Evolutionary conservation across 2,113 vertebrate genomes (phyloP).

Genomic region (Pelvicachromis taeniatus): DNA sequence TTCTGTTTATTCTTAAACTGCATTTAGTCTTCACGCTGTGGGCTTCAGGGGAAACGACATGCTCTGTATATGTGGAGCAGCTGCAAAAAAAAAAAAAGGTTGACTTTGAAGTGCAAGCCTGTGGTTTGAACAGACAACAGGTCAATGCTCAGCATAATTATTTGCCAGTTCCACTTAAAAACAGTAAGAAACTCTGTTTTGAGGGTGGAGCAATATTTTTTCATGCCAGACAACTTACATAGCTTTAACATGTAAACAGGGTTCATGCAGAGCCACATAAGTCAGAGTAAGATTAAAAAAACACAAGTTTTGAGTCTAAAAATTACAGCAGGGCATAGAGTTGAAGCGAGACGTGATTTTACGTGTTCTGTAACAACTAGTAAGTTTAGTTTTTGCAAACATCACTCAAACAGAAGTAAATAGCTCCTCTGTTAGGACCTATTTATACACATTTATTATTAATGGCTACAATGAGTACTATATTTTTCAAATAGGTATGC

Average conservation of each 20-base stretch:
- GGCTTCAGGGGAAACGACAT: neutral
- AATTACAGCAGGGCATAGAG: neutral
- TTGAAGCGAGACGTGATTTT: neutral
- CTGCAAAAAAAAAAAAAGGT: neutral
- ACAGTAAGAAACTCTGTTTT: neutral
- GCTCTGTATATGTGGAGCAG: neutral
- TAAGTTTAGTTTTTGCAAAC: neutral
- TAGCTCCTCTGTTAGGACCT: neutral
- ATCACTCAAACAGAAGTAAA: neutral
- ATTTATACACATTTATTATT: neutral
- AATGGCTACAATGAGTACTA: neutral
- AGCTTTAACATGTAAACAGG: neutral
- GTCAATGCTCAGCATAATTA: neutral
- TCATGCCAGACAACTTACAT: neutral
- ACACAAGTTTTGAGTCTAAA: neutral
- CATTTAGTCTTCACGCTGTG: neutral
- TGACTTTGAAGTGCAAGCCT: neutral
- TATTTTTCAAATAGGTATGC: neutral
- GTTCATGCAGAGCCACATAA: neutral
- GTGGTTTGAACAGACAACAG: neutral
- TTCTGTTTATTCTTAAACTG: too few species aligned
- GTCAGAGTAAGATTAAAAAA: neutral
- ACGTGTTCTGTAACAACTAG: neutral
- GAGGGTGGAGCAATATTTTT: neutral
- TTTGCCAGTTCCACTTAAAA: neutral